Evolutionary conservation across 2,888 invertebrate species (phyloP), one percentile per base, ranked within the genome.

Genomic region (Agonopterix heracliana): DNA sequence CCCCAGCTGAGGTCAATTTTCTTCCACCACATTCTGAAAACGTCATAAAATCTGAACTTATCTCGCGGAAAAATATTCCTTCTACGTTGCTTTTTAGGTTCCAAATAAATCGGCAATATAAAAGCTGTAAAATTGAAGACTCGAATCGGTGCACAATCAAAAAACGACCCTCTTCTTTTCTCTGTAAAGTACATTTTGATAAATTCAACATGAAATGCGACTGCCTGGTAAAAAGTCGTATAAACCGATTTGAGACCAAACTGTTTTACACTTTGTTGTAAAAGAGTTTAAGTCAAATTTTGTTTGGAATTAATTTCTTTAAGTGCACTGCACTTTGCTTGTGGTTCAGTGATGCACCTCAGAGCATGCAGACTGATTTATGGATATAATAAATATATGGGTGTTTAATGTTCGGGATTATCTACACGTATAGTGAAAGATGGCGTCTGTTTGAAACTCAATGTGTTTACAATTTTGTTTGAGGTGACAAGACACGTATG

Each of bases 1-100:
- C 73, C 73, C 74, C 80, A 78, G 72, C 82, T 80, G 82, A 86
- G 86, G 87, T 86, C 85, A 86, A 84, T 86, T 85, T 86, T 75
- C 71, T 65, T 52, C 50, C 47, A 17, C 12, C 50, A 38, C 55
- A 58, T 42, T 44, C 9, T 50, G 38, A 62, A 71, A 80, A 78
- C 51, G 58, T 47, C 64, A 10, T 54, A 75, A 66, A 66, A 55
- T 42, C 52, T 14, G 14, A 3, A 4, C 3, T 1, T 41, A 14
- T 12, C 1, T 0, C 45, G 52, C 13, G 1, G 46, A 3, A 68
- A 7, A 68, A 47, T 45, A 48, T 49, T 54, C 63, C 48, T 49
- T 70, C 59, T 3, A 0, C 0, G 38, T 0, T 0, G 0, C 11
- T 0, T 0, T 40, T 59, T 71, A 47, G 55, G 58, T 49, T 52